phyloP scores from a whole-genome alignment of 2,797 vertebrate genomes.

The Gobio occitaniae region DNA sequence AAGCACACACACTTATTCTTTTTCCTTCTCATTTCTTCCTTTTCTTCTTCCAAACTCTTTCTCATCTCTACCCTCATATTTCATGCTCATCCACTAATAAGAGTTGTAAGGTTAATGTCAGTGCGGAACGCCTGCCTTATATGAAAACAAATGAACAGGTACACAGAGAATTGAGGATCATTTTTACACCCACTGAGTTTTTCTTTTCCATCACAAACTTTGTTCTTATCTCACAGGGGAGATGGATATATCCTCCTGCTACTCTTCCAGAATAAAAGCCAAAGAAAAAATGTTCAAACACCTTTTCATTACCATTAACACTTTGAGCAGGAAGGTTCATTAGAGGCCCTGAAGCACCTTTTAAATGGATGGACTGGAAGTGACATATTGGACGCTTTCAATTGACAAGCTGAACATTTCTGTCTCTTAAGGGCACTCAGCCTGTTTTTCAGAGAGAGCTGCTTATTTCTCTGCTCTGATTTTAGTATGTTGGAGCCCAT shows the following conservation, averaged over 20 bases:
- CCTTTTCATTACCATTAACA: constrained; percentile 33
- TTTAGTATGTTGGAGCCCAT: constrained; percentile 9
- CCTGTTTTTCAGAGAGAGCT: not conserved
- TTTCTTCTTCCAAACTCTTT: not conserved
- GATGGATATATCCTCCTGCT: constrained; percentile 21
- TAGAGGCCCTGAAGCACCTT: constrained; percentile 25
- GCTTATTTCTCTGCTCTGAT: constrained; percentile 35
- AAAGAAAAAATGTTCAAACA: constrained; percentile 8
- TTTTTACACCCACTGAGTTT: constrained; percentile 38
- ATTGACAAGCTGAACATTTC: constrained; percentile 34
- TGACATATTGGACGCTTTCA: constrained; percentile 21
- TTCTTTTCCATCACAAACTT: constrained; percentile 34
- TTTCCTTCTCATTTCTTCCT: constrained; percentile 43
- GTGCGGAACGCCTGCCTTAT: constrained; percentile 11
- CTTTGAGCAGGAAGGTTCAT: constrained; percentile 30
- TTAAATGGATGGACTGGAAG: constrained; percentile 17
- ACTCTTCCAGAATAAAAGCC: not conserved
- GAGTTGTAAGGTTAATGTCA: constrained; percentile 53
- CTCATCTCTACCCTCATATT: constrained; percentile 43
- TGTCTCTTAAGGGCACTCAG: not conserved
- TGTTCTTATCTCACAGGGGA: constrained; percentile 40
- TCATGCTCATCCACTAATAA: constrained; percentile 55
- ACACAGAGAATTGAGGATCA: constrained; percentile 18
- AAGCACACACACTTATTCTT: constrained; percentile 32
- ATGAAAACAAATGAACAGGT: constrained; percentile 55